Conservation (phyloP, 1,140 invertebrate genomes). For the Drosophila eugracilis region DNA sequence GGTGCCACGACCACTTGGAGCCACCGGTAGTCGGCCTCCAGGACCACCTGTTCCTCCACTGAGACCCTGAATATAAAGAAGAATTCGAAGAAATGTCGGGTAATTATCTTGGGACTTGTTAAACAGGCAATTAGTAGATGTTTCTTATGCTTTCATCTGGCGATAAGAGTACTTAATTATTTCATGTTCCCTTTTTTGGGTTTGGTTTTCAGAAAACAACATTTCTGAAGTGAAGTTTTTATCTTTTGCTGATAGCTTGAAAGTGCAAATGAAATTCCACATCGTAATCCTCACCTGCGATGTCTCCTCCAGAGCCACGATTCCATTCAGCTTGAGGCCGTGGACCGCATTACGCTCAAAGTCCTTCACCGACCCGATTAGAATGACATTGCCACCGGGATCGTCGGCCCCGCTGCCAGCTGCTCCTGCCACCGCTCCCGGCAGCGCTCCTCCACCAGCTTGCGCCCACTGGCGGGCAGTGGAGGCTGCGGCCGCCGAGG, state of each 20-base stretch:
- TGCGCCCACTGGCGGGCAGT: slow-evolving; percentile 68
- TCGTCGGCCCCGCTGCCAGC: slow-evolving; percentile 67
- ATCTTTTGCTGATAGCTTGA: too few relatives aligned
- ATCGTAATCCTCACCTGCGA: slow-evolving; percentile 39
- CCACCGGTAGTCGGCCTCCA: slow-evolving; percentile 48
- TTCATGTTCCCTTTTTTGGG: too few relatives aligned
- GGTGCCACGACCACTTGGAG: slow-evolving; percentile 49
- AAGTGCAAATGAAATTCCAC: not conserved
- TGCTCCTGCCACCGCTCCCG: slow-evolving; percentile 13
- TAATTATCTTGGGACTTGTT: too few relatives aligned
- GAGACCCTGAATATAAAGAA: slow-evolving; percentile 24
- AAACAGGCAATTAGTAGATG: too few relatives aligned
- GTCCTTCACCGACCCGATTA: slow-evolving; percentile 75
- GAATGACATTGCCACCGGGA: slow-evolving; percentile 80
- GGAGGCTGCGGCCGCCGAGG: slow-evolving; percentile 57
- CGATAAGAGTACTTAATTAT: too few relatives aligned
- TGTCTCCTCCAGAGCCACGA: slow-evolving; percentile 71
- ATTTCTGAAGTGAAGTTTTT: too few relatives aligned
- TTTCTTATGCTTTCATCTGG: too few relatives aligned
- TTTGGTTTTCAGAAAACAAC: too few relatives aligned
- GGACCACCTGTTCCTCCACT: slow-evolving; percentile 34
- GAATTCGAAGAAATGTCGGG: too few relatives aligned
- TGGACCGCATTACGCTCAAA: slow-evolving; percentile 77
- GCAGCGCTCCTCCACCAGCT: slow-evolving; percentile 46
- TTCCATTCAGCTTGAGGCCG: slow-evolving; percentile 76